Evolutionary conservation across 2,888 invertebrate genomes (phyloP).

Genomic region (Nymphalis polychloros): DNA sequence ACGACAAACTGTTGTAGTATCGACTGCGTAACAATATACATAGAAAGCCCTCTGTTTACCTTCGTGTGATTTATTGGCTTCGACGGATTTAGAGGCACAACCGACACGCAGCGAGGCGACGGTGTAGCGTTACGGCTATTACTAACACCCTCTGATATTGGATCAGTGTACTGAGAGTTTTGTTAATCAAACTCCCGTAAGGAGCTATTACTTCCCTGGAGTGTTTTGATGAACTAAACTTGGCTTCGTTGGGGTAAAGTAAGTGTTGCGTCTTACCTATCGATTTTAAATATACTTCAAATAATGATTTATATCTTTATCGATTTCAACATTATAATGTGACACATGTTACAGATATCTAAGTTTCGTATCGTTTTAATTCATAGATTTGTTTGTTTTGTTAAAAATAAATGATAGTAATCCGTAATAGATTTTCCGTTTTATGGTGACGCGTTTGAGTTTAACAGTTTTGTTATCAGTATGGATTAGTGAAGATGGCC

Average conservation of each 20-base stretch:
- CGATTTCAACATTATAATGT: too few species aligned
- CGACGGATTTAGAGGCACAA: constrained; percentile 69
- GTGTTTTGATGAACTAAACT: constrained; percentile 18
- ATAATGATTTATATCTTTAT: too few species aligned
- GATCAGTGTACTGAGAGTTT: constrained; percentile 48
- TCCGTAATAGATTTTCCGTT: neutral
- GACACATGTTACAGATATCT: too few species aligned
- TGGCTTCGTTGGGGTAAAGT: neutral
- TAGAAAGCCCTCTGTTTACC: constrained; percentile 70
- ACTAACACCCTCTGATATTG: constrained; percentile 54
- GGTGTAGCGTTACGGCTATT: constrained; percentile 74
- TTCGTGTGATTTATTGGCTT: constrained; percentile 83
- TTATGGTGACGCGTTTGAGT: neutral
- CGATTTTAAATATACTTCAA: too few species aligned
- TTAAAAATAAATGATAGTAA: neutral
- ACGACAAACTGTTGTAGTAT: constrained; percentile 27
- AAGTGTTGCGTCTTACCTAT: neutral
- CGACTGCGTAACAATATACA: constrained; percentile 65
- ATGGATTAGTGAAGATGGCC: constrained; percentile 8
- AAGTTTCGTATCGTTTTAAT: neutral
- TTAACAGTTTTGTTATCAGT: neutral
- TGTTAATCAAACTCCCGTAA: constrained; percentile 52
- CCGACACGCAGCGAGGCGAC: constrained; percentile 57
- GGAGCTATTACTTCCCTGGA: constrained; percentile 36
- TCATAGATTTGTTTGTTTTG: neutral